Evolutionary conservation across 2,113 vertebrate species (phyloP).

Genomic region (Pipra filicauda): DNA sequence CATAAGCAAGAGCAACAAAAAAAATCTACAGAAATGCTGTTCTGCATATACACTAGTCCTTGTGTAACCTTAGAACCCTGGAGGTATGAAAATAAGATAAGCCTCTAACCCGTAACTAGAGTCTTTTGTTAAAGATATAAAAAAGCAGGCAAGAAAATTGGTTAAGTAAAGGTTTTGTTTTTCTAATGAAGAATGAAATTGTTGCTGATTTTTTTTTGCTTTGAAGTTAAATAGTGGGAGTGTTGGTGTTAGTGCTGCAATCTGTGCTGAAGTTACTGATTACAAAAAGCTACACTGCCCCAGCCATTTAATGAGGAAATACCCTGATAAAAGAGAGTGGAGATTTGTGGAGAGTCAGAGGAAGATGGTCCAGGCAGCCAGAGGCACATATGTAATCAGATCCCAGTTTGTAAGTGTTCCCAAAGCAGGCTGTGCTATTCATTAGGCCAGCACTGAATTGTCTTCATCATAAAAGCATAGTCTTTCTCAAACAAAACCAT

Average conservation of each 20-base stretch:
- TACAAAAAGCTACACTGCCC: neutral
- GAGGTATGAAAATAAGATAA: neutral
- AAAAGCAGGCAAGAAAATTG: neutral
- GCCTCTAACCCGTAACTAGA: neutral
- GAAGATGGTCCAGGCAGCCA: neutral
- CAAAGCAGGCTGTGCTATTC: neutral
- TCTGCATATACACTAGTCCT: neutral
- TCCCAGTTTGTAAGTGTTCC: neutral
- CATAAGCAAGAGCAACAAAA: neutral
- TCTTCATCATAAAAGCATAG: neutral
- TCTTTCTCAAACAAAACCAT: neutral
- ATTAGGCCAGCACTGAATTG: neutral
- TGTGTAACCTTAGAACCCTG: neutral
- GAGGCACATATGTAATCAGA: neutral
- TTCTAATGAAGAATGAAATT: neutral
- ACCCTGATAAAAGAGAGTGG: neutral
- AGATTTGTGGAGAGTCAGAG: neutral
- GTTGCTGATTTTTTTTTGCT: neutral
- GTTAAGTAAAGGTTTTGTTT: neutral
- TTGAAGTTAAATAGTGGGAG: neutral
- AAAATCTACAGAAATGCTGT: neutral
- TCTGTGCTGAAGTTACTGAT: neutral
- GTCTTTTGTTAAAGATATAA: neutral
- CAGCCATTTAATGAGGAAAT: neutral
- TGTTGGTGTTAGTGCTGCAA: neutral